Conservation (phyloP, 1,140 invertebrate genomes). For the Nomia melanderi region DNA sequence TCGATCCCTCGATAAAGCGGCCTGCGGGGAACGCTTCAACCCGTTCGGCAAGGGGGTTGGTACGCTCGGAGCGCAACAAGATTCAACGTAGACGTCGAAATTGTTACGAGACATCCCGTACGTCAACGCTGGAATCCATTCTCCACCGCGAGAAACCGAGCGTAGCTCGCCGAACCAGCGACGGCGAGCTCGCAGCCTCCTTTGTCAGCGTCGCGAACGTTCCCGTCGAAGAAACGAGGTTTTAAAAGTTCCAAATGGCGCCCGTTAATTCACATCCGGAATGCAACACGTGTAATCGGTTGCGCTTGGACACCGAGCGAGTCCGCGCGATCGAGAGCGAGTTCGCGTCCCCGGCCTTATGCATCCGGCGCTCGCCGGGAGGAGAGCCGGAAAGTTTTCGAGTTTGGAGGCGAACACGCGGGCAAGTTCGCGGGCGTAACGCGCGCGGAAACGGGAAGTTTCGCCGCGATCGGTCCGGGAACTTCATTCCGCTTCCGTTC, state of each 20-base stretch:
- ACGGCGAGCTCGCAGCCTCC: too few relatives aligned
- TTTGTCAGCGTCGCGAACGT: too few relatives aligned
- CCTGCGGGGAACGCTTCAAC: background rate
- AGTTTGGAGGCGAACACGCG: background rate
- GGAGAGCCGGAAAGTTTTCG: conserved; percentile 27
- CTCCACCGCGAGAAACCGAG: too few relatives aligned
- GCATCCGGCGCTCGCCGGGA: background rate
- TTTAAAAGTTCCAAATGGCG: too few relatives aligned
- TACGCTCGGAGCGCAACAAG: background rate
- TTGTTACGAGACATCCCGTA: too few relatives aligned
- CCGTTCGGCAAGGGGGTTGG: background rate
- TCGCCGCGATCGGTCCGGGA: conserved; percentile 44
- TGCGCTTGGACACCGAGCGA: background rate
- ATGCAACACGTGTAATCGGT: conserved; percentile 46
- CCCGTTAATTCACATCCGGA: background rate
- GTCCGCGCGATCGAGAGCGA: conserved; percentile 1
- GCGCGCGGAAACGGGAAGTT: conserved; percentile 45
- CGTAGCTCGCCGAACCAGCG: too few relatives aligned
- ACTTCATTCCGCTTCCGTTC: conserved; percentile 50
- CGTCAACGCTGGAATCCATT: too few relatives aligned
- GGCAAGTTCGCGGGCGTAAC: conserved; percentile 1
- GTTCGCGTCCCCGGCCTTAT: background rate
- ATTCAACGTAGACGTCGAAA: too few relatives aligned
- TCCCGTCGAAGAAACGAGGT: too few relatives aligned
- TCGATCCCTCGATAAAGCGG: conserved; percentile 39